Percentiles rank a stretch among this genome's conserved stretches.
Evolutionary conservation across 1,140 invertebrate genomes (phyloP).

Genomic region (Steinernema feltiae): DNA sequence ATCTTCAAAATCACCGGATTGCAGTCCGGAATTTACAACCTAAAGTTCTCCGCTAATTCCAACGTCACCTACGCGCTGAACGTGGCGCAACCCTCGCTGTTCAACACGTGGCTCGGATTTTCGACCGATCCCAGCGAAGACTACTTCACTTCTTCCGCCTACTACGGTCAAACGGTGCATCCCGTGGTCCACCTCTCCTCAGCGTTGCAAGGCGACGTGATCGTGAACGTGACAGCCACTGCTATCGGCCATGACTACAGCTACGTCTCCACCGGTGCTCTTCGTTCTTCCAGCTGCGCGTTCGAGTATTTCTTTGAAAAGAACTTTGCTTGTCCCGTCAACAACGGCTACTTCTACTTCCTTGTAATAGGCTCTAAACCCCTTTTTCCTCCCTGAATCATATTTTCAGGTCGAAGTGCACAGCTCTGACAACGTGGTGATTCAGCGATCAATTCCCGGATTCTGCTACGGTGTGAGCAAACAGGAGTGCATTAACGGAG

Average conservation of each 20-base stretch:
- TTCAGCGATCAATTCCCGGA: not conserved
- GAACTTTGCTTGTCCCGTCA: constrained; percentile 1
- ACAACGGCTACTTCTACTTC: constrained; percentile 8
- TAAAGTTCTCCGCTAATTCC: not conserved
- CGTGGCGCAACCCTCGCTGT: not conserved
- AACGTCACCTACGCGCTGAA: not conserved
- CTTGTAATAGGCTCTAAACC: not conserved
- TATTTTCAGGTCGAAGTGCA: not conserved
- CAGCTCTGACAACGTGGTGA: not conserved
- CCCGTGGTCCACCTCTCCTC: not conserved
- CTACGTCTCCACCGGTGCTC: not conserved
- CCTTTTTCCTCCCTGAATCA: not conserved
- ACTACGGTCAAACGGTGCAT: not conserved
- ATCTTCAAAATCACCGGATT: not conserved
- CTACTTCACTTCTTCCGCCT: not conserved
- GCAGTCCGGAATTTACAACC: not conserved
- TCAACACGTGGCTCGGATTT: not conserved
- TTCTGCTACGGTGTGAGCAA: not conserved
- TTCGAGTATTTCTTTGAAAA: not conserved
- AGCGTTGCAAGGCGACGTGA: not conserved
- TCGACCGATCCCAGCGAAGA: not conserved
- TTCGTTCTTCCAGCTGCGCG: not conserved
- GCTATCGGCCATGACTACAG: not conserved
- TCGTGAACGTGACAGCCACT: not conserved
- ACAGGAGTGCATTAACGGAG: not conserved